These are phyloP conservation scores for Desmodus rotundus DNA, from an alignment of 2,113 vertebrate species.

Conservation along the genomic window DNA sequence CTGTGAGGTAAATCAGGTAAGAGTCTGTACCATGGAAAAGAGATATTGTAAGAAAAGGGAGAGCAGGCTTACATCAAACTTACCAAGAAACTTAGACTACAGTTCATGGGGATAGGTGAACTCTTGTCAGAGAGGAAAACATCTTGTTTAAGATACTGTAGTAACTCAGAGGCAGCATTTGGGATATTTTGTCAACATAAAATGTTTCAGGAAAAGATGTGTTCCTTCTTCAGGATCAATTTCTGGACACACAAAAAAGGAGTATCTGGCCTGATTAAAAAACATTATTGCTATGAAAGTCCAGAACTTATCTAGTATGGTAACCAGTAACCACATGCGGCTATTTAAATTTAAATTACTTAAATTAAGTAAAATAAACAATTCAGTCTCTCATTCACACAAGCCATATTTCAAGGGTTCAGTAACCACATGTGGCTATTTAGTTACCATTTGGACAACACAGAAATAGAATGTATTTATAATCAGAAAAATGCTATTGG, in stretches of 20 bases:
- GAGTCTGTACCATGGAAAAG: background rate
- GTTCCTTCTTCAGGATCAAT: background rate
- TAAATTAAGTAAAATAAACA: background rate
- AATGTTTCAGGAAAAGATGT: background rate
- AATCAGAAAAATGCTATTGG: background rate
- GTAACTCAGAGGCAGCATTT: background rate
- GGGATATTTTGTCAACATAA: background rate
- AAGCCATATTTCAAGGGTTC: background rate
- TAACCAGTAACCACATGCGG: background rate
- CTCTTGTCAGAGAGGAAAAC: conserved; percentile 14
- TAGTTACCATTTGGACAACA: background rate
- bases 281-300: background rate
- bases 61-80: background rate
- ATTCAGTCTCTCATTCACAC: background rate
- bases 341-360: background rate
- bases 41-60: background rate
- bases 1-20: background rate
- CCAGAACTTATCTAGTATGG: background rate
- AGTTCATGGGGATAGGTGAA: background rate
- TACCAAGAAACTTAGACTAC: background rate
- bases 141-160: background rate
- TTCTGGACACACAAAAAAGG: background rate
- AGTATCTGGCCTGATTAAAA: background rate
- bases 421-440: background rate
- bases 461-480: background rate